These are phyloP conservation scores for Drosophila borealis DNA, from an alignment of 2,888 invertebrate species.

Conservation along the genomic window DNA sequence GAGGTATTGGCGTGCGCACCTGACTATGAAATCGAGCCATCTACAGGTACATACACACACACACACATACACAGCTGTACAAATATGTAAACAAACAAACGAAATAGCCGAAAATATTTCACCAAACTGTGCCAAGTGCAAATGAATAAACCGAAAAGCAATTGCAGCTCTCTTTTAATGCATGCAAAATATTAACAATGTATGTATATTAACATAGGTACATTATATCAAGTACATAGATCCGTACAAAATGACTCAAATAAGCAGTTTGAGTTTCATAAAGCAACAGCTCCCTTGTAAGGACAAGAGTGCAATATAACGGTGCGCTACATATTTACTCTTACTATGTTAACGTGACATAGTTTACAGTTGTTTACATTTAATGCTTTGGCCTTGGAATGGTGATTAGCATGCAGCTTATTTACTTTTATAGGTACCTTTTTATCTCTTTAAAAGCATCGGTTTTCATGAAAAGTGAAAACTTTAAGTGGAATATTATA, in stretches of 20 bases:
- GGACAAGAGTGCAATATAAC: no score
- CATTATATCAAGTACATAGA: background rate
- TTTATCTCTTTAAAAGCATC: no score
- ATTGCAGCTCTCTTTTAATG: conserved; percentile 6
- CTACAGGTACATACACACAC: conserved; percentile 40
- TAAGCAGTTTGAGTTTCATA: background rate
- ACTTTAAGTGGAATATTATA: no score
- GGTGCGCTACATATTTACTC: no score
- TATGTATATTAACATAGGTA: background rate
- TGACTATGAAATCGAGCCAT: conserved; percentile 66
- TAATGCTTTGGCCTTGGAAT: no score
- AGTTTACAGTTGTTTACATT: no score
- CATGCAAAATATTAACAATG: background rate
- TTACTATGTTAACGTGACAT: no score
- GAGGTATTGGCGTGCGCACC: conserved; percentile 59
- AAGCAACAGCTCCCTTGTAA: background rate
- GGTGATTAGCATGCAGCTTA: no score
- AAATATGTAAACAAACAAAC: conserved; percentile 47
- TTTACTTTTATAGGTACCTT: no score
- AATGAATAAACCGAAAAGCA: conserved; percentile 53
- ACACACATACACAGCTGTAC: conserved; percentile 14
- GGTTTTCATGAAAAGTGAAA: no score
- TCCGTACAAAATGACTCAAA: background rate
- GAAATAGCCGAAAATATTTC: conserved; percentile 44
- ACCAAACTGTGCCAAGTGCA: conserved; percentile 73